Evolutionary conservation across 2,797 vertebrate species (phyloP).

Genomic region (Dendrocincla fuliginosa): DNA sequence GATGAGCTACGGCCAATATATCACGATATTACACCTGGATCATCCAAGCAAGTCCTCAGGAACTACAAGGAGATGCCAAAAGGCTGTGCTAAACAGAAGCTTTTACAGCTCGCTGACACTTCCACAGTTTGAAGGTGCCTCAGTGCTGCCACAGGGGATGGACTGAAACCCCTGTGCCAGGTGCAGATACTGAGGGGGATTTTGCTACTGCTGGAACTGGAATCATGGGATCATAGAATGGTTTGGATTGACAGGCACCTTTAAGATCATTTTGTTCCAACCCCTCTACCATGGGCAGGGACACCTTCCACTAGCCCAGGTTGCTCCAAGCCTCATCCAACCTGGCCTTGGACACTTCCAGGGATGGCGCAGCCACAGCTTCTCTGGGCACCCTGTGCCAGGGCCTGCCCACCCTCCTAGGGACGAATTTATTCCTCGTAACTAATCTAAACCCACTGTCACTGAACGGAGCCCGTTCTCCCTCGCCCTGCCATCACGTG

Average conservation of each 20-base stretch:
- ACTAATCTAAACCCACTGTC: not conserved
- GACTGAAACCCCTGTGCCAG: rapidly evolving
- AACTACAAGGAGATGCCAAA: not conserved
- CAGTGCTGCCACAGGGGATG: not conserved
- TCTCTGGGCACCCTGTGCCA: not conserved
- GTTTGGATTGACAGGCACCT: not conserved
- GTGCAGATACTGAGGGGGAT: rapidly evolving
- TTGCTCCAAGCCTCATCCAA: not conserved
- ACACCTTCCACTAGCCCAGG: not conserved
- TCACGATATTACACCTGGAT: not conserved
- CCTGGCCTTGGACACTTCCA: not conserved
- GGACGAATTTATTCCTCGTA: no score
- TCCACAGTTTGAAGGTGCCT: rapidly evolving
- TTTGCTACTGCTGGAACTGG: not conserved
- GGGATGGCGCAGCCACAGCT: not conserved
- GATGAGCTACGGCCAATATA: not conserved
- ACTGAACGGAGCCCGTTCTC: not conserved
- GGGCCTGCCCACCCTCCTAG: not conserved
- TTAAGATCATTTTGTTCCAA: not conserved
- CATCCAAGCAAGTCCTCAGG: not conserved
- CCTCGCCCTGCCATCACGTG: not conserved
- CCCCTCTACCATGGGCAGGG: not conserved
- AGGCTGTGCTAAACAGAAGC: not conserved
- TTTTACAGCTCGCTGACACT: not conserved
- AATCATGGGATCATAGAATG: not conserved